These are phyloP conservation scores for Quadroppia sp. DNA, from an alignment of 2,888 invertebrate genomes.

Conservation along the genomic window DNA sequence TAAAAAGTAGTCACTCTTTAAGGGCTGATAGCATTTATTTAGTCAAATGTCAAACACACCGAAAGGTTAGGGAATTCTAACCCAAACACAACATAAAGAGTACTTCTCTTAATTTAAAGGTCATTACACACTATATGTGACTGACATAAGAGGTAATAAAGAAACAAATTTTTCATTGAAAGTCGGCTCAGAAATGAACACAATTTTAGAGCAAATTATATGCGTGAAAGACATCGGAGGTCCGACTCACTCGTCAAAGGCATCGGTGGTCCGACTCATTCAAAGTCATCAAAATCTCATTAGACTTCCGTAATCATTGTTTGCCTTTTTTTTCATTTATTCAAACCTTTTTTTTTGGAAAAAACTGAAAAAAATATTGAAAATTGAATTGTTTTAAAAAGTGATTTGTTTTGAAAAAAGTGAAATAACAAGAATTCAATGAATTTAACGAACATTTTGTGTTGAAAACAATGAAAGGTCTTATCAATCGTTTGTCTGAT, in stretches of 20 bases:
- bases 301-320: constrained; percentile 26
- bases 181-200: no score
- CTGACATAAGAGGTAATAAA: not conserved
- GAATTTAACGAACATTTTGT: no score
- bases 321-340: not conserved
- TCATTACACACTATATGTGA: constrained; percentile 32
- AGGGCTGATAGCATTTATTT: constrained; percentile 25
- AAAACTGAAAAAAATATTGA: not conserved
- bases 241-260: not conserved
- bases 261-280: constrained; percentile 19
- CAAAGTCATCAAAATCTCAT: constrained; percentile 33
- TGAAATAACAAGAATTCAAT: no score
- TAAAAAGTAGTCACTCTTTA: no score
- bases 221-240: not conserved
- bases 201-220: not conserved
- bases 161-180: no score
- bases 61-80: constrained; percentile 11
- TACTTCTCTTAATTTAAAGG: constrained; percentile 2
- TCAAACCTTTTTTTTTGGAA: not conserved
- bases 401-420: no score
- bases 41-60: constrained; percentile 31
- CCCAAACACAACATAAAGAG: not conserved
- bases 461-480: not conserved
- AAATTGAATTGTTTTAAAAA: not conserved
- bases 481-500: no score